A percentile compares a stretch with the other conserved stretches of the same genome.
Conservation (phyloP, 2,888 invertebrate species). For the Lobophora halterata region DNA sequence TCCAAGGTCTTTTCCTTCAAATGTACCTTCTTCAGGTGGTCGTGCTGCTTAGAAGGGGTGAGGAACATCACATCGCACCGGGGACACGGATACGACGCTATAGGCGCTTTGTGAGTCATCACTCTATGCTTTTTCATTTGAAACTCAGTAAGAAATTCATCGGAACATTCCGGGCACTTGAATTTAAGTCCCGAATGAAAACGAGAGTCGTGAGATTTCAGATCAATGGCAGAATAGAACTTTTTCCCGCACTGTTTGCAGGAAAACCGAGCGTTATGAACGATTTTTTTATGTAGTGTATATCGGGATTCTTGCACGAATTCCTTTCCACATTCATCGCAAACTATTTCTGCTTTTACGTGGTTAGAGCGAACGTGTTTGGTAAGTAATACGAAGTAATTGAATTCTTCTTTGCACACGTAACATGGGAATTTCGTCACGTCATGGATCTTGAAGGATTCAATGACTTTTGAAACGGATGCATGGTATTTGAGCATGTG, state of each 20-base stretch:
- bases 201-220: constrained; percentile 36
- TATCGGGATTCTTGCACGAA: constrained; percentile 4
- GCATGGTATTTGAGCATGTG: too few species aligned
- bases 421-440: constrained; percentile 16
- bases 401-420: constrained; percentile 21
- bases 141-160: constrained; percentile 42
- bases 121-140: constrained; percentile 42
- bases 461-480: too few species aligned
- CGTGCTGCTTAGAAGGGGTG: constrained; percentile 37
- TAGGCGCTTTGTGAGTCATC: constrained; percentile 36
- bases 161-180: constrained; percentile 40
- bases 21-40: constrained; percentile 48
- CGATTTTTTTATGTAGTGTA: constrained; percentile 7
- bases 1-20: constrained; percentile 48
- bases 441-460: constrained; percentile 26
- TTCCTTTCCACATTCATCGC: constrained; percentile 23
- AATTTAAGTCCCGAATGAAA: constrained; percentile 40
- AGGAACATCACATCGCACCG: constrained; percentile 49
- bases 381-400: constrained; percentile 20
- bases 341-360: constrained; percentile 18
- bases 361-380: constrained; percentile 22
- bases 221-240: constrained; percentile 28
- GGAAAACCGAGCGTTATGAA: constrained; percentile 28
- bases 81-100: constrained; percentile 36
- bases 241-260: constrained; percentile 42